A percentile compares a stretch with the other conserved stretches of the same genome.
phyloP scores from a whole-genome alignment of 2,797 vertebrate species.

The Toxotes lorentzi region DNA sequence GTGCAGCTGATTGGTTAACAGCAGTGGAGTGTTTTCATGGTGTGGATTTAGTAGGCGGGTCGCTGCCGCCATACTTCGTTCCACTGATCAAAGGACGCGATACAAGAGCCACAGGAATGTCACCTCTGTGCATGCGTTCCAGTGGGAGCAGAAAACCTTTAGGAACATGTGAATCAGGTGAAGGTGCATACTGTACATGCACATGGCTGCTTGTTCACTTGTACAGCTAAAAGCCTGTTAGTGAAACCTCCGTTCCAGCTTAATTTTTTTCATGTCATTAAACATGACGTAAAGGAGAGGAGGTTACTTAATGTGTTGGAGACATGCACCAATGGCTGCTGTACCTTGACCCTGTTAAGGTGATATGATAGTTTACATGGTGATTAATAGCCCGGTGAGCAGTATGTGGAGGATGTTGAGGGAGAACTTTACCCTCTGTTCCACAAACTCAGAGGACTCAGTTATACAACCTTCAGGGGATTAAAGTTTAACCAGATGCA shows the following conservation, averaged over 20 bases:
- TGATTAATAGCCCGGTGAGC: constrained; percentile 55
- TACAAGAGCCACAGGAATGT: constrained; percentile 72
- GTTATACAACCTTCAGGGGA: constrained; percentile 59
- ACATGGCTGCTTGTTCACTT: neutral
- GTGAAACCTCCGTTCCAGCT: neutral
- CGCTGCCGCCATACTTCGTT: constrained; percentile 23
- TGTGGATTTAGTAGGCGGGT: constrained; percentile 63
- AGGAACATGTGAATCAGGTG: constrained; percentile 17
- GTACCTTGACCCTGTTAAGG: constrained; percentile 67
- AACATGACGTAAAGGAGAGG: constrained; percentile 45
- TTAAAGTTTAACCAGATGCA: constrained; percentile 68
- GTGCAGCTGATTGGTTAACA: constrained; percentile 59
- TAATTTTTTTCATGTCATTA: neutral
- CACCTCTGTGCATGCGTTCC: constrained; percentile 31
- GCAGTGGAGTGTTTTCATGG: constrained; percentile 72
- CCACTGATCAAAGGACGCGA: constrained; percentile 66
- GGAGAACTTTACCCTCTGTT: constrained; percentile 60
- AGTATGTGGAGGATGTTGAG: constrained; percentile 29
- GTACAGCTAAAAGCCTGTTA: neutral
- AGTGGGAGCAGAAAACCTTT: constrained; percentile 24
- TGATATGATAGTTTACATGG: constrained; percentile 61
- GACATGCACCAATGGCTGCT: constrained; percentile 48
- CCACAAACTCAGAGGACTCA: neutral
- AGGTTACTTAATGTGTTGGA: constrained; percentile 22
- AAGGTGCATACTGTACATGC: neutral